Evolutionary conservation across 1,140 invertebrate species (phyloP).

Genomic region (Drosophila lacertosa): DNA sequence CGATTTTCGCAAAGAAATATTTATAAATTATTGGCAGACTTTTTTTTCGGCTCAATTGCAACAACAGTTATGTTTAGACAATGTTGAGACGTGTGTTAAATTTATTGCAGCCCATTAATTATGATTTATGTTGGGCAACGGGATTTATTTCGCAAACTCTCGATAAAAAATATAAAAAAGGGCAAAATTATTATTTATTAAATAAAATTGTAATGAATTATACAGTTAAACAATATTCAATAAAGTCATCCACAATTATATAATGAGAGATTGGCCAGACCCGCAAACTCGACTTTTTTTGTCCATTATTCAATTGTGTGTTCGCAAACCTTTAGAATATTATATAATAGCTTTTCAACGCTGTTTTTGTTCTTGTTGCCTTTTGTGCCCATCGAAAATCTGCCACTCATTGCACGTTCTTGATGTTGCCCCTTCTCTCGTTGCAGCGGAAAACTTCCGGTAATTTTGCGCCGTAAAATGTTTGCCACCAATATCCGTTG

Average conservation of each 20-base stretch:
- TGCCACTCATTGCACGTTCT: constrained; percentile 7
- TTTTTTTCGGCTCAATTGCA: constrained; percentile 45
- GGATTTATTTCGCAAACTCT: not conserved
- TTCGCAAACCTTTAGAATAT: not conserved
- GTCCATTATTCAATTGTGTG: not conserved
- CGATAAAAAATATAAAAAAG: too few relatives aligned
- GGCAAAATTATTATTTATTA: too few relatives aligned
- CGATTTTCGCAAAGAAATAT: constrained; percentile 2
- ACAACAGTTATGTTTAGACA: constrained; percentile 29
- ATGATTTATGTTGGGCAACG: constrained; percentile 24
- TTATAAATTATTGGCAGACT: constrained; percentile 38
- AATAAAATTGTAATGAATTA: too few relatives aligned
- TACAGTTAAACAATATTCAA: too few relatives aligned
- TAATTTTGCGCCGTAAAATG: constrained; percentile 73
- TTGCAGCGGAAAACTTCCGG: constrained; percentile 63
- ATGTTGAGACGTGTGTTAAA: constrained; percentile 22
- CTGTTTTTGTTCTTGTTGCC: not conserved
- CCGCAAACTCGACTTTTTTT: too few relatives aligned
- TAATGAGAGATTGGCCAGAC: too few relatives aligned
- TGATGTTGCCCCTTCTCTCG: constrained; percentile 27
- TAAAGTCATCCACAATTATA: too few relatives aligned
- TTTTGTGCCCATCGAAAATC: constrained; percentile 15
- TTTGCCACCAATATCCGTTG: constrained; percentile 77
- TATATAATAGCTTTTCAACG: not conserved
- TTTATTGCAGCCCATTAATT: constrained; percentile 58